Base-by-base conservation (phyloP, 2,888 invertebrate genomes). In the Liodrosophila aerea region DNA sequence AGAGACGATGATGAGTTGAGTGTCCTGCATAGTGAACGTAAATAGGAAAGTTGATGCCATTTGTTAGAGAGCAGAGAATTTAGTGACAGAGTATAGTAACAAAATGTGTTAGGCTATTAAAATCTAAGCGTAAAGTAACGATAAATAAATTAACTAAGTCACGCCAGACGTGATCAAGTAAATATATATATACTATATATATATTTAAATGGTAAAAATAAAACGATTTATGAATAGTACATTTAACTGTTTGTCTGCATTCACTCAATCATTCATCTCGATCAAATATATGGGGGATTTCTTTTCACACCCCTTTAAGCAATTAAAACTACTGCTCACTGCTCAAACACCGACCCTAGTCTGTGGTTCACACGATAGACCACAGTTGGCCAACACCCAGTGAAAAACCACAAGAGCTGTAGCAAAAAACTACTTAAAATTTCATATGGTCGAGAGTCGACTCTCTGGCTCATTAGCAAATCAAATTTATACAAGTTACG, bases 401-500 rank as follows among this genome's bases (percentile, higher is more conserved):
- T 61, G 64, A 68, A 46, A 78, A 72, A 52, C 83, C 76, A 57
- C 77, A 76, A 57, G 50, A 61, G 64, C 44, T 46, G 12, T 15
- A 31, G 34, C 22, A 52, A 27, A 39, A 39, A 76, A 66, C 66
- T 80, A 76, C 66, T 77, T 80, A 58, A 83, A 76, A 76, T 83
- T 77, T 83, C 63, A 83, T 80, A 76, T 66, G 61, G 58, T 52
- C 40, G 40, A 36, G 43, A 37, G 58, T 52, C 40, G 40, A 36
- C 40, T 34, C 63, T 51, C 47, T 39, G 78, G 49, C 70, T 77
- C 84, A 83, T 77, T 77, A 77, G 76, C 64, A 80, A 77, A 83
- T 77, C 84, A 83, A 77, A 80, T 83, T 76, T 76, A 76, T 83
- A 64, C 73, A 69, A 60, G 60, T 58, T 46, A 45, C 37, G 41